Percentiles rank a stretch among this genome's conserved stretches.
Evolutionary conservation across 1,140 invertebrate genomes (phyloP).

Genomic region (Propsilocerus akamusi): DNA sequence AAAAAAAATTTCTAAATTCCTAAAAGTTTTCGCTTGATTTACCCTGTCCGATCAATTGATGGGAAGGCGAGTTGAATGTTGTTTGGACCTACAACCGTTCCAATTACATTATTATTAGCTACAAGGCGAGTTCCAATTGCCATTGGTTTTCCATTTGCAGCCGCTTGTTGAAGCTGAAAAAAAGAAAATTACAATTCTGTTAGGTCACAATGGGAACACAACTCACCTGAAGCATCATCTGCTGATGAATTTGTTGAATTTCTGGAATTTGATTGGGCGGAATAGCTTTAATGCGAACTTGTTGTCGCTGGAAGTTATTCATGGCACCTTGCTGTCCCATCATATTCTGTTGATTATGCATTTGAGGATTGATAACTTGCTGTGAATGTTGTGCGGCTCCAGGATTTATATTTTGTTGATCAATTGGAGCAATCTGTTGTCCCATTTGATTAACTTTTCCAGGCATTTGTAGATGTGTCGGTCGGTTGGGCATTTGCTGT

Average conservation of each 20-base stretch:
- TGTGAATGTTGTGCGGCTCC: background rate
- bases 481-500: constrained; percentile 7
- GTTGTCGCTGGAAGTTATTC: constrained; percentile 6
- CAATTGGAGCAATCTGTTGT: background rate
- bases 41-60: constrained; percentile 23
- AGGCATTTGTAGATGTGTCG: constrained; percentile 4
- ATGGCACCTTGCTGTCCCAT: background rate
- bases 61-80: constrained; percentile 32
- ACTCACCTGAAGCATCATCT: constrained; percentile 23
- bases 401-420: constrained; percentile 1
- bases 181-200: background rate
- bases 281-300: background rate
- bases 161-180: constrained; percentile 29
- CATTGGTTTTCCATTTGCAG: constrained; percentile 30
- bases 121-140: constrained; percentile 29
- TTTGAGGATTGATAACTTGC: constrained; percentile 7
- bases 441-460: background rate
- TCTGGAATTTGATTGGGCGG: constrained; percentile 8
- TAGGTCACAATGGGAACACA: background rate
- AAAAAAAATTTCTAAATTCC: background rate
- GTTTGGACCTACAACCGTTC: constrained; percentile 32
- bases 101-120: constrained; percentile 30
- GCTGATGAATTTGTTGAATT: constrained; percentile 21
- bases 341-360: constrained; percentile 7
- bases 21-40: background rate